phyloP scores from a whole-genome alignment of 2,888 invertebrate genomes.

The Xylota segnis region DNA sequence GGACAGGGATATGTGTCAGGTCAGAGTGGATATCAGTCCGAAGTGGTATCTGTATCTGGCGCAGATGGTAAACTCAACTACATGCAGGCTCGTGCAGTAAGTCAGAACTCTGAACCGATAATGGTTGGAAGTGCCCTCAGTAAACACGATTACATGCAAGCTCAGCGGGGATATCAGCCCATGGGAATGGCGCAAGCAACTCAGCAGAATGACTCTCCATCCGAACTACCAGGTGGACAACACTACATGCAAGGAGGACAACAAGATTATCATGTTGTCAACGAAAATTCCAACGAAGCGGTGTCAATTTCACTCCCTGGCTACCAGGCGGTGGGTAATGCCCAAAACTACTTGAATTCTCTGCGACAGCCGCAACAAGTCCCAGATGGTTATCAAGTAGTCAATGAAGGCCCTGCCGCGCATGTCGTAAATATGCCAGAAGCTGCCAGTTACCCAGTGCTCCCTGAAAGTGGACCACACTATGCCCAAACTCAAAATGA shows the following conservation, averaged over 20 bases:
- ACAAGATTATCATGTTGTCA: conserved; percentile 5
- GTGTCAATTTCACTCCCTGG: conserved; percentile 10
- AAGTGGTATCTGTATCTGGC: neutral
- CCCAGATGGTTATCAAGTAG: conserved; percentile 41
- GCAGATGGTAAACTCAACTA: neutral
- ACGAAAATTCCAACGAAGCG: neutral
- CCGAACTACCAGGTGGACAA: neutral
- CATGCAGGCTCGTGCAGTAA: neutral
- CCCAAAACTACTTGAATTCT: neutral
- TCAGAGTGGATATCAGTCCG: neutral
- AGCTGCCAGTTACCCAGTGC: neutral
- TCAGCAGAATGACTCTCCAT: neutral
- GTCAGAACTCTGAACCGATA: neutral
- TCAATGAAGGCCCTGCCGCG: conserved; percentile 36
- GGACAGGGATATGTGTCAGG: neutral
- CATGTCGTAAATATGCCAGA: conserved; percentile 12
- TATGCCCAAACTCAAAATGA: conserved; percentile 1
- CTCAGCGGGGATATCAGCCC: neutral
- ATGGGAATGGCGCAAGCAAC: neutral
- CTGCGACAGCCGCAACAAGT: neutral
- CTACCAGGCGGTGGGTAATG: neutral
- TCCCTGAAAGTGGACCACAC: neutral
- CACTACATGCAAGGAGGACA: neutral
- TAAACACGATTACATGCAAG: neutral
- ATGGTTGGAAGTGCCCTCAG: neutral